These are phyloP conservation scores for Pogonus chalceus DNA, from an alignment of 1,140 invertebrate genomes.

Conservation along the genomic window DNA sequence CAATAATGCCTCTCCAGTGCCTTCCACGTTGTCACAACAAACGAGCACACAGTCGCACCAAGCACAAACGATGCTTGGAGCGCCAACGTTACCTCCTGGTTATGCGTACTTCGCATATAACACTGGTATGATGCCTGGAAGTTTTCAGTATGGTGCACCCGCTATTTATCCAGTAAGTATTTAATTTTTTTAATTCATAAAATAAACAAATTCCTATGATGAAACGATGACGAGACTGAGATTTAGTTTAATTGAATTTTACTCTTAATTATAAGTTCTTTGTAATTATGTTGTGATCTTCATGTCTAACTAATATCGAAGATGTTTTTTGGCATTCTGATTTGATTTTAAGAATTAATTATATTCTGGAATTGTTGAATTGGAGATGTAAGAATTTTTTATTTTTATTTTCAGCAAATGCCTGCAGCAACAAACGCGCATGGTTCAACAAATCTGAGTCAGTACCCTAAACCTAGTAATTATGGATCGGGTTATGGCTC, in stretches of 20 bases:
- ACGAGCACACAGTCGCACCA: constrained; percentile 45
- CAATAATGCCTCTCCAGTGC: constrained; percentile 71
- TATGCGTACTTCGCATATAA: constrained; percentile 60
- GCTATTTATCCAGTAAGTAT: constrained; percentile 53
- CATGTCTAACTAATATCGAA: not conserved
- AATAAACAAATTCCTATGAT: not conserved
- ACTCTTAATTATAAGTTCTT: not conserved
- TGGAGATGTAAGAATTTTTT: no score
- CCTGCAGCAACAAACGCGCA: constrained; percentile 50
- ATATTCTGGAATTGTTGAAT: no score
- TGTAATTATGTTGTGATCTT: not conserved
- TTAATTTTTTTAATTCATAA: not conserved
- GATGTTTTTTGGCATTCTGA: constrained; percentile 5
- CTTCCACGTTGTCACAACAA: constrained; percentile 28
- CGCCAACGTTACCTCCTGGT: constrained; percentile 44
- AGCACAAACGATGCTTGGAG: constrained; percentile 46
- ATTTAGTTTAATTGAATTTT: not conserved
- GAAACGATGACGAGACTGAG: constrained; percentile 8
- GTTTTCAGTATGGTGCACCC: constrained; percentile 64
- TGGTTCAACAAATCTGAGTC: constrained; percentile 44
- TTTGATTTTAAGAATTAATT: not conserved
- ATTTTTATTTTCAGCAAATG: constrained; percentile 43
- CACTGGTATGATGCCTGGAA: constrained; percentile 54
- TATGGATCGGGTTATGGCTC: constrained; percentile 54
- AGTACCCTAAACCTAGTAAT: constrained; percentile 54